Percentiles rank a stretch among this genome's conserved stretches.
phyloP scores from a whole-genome alignment of 2,797 vertebrate genomes.

The Neosalanx taihuensis region DNA sequence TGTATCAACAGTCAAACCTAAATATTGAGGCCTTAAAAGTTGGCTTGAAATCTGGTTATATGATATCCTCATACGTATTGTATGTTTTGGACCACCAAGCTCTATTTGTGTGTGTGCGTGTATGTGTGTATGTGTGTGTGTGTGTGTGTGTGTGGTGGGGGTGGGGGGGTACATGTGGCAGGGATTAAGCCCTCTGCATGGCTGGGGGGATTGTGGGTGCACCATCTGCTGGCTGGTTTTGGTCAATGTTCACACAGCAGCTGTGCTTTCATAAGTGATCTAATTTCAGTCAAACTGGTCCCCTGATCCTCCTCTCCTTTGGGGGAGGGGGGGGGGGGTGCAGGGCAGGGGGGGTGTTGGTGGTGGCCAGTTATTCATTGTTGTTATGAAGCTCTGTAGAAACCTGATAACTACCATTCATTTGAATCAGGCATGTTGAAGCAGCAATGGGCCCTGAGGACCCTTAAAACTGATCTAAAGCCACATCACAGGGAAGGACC shows the following conservation, averaged over 20 bases:
- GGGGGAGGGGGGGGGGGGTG: no score
- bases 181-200: not conserved
- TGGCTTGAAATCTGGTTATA: not conserved
- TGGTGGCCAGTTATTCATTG: no score
- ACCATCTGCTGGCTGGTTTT: conserved; percentile 15
- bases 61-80: not conserved
- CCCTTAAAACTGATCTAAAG: no score
- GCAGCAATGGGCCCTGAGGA: no score
- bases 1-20: no score
- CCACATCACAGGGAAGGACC: no score
- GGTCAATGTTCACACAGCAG: conserved; percentile 7
- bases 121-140: not conserved
- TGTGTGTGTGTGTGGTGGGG: not conserved
- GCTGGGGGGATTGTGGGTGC: conserved; percentile 5
- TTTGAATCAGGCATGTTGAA: no score
- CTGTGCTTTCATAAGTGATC: conserved; percentile 13
- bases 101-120: not conserved
- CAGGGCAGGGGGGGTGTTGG: no score
- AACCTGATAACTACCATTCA: no score
- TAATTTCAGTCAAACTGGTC: not conserved
- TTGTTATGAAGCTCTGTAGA: no score
- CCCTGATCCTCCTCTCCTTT: not conserved
- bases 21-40: not conserved
- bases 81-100: not conserved
- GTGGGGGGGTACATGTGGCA: not conserved